Evolutionary conservation across 2,113 vertebrate species (phyloP).

Genomic region (Clarias macrocephalus): DNA sequence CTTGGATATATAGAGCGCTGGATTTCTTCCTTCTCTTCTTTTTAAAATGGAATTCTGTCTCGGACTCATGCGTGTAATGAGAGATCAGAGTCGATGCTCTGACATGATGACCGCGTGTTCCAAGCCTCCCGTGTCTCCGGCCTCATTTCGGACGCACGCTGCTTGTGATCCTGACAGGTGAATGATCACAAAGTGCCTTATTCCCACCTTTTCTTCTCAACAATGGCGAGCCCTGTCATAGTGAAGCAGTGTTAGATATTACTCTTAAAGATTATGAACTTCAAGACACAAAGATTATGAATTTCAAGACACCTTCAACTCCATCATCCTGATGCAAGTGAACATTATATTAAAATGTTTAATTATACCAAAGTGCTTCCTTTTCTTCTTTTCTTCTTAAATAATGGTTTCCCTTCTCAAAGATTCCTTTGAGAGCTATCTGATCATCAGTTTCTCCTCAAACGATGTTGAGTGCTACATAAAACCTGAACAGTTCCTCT

Average conservation of each 20-base stretch:
- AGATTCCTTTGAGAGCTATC: not conserved
- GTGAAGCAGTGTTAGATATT: not conserved
- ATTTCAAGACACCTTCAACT: not conserved
- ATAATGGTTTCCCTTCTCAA: not conserved
- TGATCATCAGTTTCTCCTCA: not conserved
- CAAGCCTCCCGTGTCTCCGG: constrained; percentile 32
- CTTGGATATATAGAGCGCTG: constrained; percentile 7
- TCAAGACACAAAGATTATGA: not conserved
- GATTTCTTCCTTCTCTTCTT: not conserved
- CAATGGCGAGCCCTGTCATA: not conserved
- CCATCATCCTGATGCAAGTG: not conserved
- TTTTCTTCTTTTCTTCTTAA: not conserved
- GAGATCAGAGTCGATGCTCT: constrained; percentile 27
- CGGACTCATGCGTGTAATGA: constrained; percentile 36
- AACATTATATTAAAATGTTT: not conserved
- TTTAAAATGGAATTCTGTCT: constrained; percentile 13
- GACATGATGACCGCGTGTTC: constrained; percentile 19
- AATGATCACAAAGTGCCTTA: constrained; percentile 30
- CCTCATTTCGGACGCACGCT: constrained; percentile 46
- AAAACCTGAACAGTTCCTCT: not conserved
- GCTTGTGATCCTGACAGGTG: constrained; percentile 44
- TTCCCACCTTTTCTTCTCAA: not conserved
- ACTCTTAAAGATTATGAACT: not conserved
- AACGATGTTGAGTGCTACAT: not conserved
- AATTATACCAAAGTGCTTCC: not conserved